Evolutionary conservation across 1,140 invertebrate species (phyloP), one percentile per base, ranked within the genome.

Genomic region (Aphidius gifuensis): DNA sequence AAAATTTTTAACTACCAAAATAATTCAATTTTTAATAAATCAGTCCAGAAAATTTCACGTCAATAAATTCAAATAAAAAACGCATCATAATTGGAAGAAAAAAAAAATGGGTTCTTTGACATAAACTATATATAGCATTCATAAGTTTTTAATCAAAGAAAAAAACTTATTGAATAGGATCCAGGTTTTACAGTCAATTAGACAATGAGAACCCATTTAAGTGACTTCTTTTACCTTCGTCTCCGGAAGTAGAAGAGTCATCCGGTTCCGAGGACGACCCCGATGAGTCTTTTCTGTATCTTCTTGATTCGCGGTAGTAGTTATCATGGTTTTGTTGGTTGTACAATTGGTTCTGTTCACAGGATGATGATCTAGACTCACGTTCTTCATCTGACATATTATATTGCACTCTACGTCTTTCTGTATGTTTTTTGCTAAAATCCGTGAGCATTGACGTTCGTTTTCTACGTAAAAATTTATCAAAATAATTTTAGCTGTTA

Each of bases 211-310:
- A 53, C 2, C 50, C 50, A 5, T 53, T 3, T 53, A 32, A 53
- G 39, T 49, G 48, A 55, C 43, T 47, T 49, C 2, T 42, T 64
- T 66, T 79, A 81, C 79, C 79, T 81, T 81, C 79, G 69, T 81
- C 79, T 68, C 77, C 76, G 64, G 79, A 80, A 66, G 76, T 76
- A 57, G 79, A 80, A 64, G 78, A 78, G 67, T 79, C 76, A 58
- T 80, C 78, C 63, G 73, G 73, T 65, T 80, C 79, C 61, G 77
- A 72, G 61, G 77, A 79, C 64, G 74, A 79, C 57, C 70, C 72
- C 54, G 74, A 69, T 16, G 71, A 75, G n/a, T 68, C 58, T 60
- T 54, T 63, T 53, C 58, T 69, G 65, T 66, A 65, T 66, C 64
- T 65, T 16, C 57, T 54, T 45, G 62, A 53, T 23, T 66, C 65